Evolutionary conservation across 2,113 vertebrate species (phyloP).

Genomic region (Motacilla alba): DNA sequence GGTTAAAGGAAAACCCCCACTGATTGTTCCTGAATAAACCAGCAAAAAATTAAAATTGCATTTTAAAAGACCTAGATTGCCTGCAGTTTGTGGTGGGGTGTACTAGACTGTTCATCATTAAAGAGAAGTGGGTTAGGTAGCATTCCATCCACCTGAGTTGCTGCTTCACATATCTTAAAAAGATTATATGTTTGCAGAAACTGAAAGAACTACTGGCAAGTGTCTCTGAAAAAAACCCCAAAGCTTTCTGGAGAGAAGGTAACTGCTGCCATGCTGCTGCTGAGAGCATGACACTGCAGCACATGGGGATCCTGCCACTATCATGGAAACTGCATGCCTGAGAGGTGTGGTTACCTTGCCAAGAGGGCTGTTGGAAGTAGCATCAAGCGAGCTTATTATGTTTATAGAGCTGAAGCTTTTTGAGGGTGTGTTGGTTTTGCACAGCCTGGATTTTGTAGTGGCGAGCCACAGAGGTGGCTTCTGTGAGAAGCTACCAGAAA

Average conservation of each 20-base stretch:
- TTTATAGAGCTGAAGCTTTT: background rate
- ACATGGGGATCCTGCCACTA: background rate
- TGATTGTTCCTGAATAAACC: background rate
- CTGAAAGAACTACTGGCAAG: background rate
- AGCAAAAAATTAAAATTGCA: background rate
- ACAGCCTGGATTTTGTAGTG: background rate
- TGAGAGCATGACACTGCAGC: background rate
- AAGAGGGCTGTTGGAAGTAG: background rate
- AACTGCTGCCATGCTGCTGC: background rate
- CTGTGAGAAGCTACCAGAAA: background rate
- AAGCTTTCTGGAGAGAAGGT: background rate
- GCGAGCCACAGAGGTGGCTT: background rate
- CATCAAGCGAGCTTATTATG: background rate
- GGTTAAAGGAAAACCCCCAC: background rate
- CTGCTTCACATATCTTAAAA: background rate
- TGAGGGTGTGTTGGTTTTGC: background rate
- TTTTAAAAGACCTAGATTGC: background rate
- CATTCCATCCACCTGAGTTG: background rate
- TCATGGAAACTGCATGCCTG: accelerated
- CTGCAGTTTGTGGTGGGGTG: background rate
- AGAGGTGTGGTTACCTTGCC: background rate
- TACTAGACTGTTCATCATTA: background rate
- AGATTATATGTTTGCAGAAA: background rate
- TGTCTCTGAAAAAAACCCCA: background rate
- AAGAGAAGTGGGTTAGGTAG: background rate